These are phyloP conservation scores for Sebastes baramenuke DNA, from an alignment of 2,797 vertebrate genomes.

Conservation along the genomic window DNA sequence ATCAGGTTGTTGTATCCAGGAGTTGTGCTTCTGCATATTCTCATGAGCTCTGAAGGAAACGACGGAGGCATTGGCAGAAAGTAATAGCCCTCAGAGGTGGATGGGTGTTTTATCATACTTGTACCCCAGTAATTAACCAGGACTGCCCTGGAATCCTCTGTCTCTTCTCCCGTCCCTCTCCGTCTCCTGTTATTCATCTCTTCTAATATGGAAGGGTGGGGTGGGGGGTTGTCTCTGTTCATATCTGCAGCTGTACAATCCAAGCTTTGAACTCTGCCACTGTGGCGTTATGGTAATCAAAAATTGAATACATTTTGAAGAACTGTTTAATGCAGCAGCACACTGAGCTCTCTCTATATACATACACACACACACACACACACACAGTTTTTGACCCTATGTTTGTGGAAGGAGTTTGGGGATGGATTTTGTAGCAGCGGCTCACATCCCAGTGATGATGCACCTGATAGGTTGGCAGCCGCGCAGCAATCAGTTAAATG, in stretches of 20 bases:
- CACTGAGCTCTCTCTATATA: constrained; percentile 33
- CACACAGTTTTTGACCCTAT: constrained; percentile 50
- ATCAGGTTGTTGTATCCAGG: constrained; percentile 62
- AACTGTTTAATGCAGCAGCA: constrained; percentile 50
- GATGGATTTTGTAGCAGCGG: constrained; percentile 49
- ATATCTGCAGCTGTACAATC: constrained; percentile 71
- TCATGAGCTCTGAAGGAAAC: constrained; percentile 60
- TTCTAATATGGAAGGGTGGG: constrained; percentile 31
- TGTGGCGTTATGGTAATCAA: constrained; percentile 70
- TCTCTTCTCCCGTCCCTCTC: constrained; percentile 34
- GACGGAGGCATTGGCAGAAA: constrained; percentile 72
- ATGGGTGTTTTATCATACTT: constrained; percentile 73
- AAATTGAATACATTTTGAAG: constrained; percentile 65
- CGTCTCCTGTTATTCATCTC: constrained; percentile 34
- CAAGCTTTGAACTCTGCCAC: constrained; percentile 70
- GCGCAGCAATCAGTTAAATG: constrained; percentile 83
- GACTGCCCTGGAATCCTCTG: constrained; percentile 69
- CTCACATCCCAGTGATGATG: constrained; percentile 66
- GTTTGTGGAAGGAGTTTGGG: constrained; percentile 49
- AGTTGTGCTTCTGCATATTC: constrained; percentile 67
- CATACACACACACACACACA: not conserved
- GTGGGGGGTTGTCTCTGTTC: constrained; percentile 41
- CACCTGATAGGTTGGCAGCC: constrained; percentile 83
- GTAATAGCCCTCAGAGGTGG: constrained; percentile 66
- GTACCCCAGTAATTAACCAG: constrained; percentile 76